A percentile compares a stretch with the other conserved stretches of the same genome.
These are phyloP conservation scores for Pterostichus niger DNA, from an alignment of 2,888 invertebrate genomes.

Conservation along the genomic window DNA sequence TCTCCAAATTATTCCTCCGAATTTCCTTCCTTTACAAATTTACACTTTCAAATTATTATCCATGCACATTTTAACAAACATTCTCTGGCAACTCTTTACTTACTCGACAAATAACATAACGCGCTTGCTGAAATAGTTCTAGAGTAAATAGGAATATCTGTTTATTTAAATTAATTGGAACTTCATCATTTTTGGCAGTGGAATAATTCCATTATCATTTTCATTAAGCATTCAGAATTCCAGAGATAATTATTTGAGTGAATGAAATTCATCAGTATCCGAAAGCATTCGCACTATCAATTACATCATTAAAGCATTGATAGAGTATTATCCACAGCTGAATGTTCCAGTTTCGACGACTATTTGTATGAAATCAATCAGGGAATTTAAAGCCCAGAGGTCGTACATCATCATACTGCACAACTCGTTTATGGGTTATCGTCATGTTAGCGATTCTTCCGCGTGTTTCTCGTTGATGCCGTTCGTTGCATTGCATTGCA, in stretches of 20 bases:
- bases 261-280: constrained; percentile 23
- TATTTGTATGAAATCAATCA: constrained; percentile 45
- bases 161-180: no score
- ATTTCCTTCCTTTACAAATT: constrained; percentile 40
- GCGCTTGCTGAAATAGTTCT: constrained; percentile 11
- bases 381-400: constrained; percentile 32
- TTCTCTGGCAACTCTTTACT: neutral
- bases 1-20: constrained; percentile 25
- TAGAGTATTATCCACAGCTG: constrained; percentile 12
- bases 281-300: constrained; percentile 38
- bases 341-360: constrained; percentile 27
- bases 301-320: constrained; percentile 39
- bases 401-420: constrained; percentile 28
- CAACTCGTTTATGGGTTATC: constrained; percentile 27
- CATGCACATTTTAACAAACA: neutral
- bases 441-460: neutral
- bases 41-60: neutral
- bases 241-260: constrained; percentile 20
- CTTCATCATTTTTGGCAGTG: constrained; percentile 1
- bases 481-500: neutral
- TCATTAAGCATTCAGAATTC: constrained; percentile 8
- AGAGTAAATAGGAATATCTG: neutral
- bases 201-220: neutral
- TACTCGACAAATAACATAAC: constrained; percentile 15
- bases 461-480: neutral